Evolutionary conservation across 1,140 invertebrate genomes (phyloP), one percentile per base, ranked within the genome.

Genomic region (Panagrolaimus sp.): DNA sequence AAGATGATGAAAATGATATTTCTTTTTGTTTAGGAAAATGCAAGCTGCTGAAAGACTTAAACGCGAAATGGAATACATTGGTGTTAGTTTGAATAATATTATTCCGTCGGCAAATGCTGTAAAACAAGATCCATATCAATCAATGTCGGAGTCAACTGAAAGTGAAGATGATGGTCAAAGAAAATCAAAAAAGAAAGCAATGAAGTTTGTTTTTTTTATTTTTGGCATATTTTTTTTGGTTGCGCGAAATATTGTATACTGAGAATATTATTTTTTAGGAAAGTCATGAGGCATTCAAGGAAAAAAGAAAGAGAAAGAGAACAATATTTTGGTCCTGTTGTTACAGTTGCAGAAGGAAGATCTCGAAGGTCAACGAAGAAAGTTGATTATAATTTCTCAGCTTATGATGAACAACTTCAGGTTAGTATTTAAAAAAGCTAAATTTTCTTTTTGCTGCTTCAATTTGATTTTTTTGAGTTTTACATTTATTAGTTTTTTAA

Each of bases 281-380:
- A 43, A 26, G 63, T 67, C 14, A 70, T 66, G 63, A 65, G 28
- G 52, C 10, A 62, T 62, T 67, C 32, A 43, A 21, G 38, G 67
- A 21, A 46, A 68, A 24, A 26, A 45, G 32, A 43, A 65, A 55
- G n/a, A n/a, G n/a, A n/a, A n/a, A n/a, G 45, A 72, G 38, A 17
- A 24, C 44, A 45, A 17, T 63, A 38, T 14, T 69, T 43, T 43
- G 74, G 71, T 28, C 77, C 78, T 28, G 62, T 80, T 44, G 32
- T 80, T 21, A 81, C 78, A 17, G 81, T 80, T 47, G 78, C 78
- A 8, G 78, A 79, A 58, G 80, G 78, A 7, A 46, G 78, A 75
- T 65, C 72, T 3, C 46, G 80, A 44, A 70, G 78, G 58, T 43
- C 65, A 21, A 38, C 72, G 44, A 71, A 69, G n/a, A 73, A 74